Base-by-base conservation (phyloP, 2,888 invertebrate genomes). In the Pammene aurita region DNA sequence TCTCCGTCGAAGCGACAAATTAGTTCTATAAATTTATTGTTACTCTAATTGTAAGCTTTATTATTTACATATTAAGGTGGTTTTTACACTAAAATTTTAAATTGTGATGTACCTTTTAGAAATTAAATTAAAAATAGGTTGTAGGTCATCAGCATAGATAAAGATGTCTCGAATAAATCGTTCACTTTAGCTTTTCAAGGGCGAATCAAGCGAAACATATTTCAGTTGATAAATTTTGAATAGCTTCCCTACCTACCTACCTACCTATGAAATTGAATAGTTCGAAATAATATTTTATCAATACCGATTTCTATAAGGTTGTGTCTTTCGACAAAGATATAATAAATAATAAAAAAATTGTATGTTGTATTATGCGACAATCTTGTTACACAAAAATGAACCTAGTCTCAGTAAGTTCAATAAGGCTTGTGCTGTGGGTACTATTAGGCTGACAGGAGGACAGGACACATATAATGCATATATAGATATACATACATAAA, bases 141-240 rank as follows among this genome's bases (percentile, higher is more conserved):
- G n/a, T 54, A 58, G 68, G 68, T 69, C 68, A 64, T 18, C 14
- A 58, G 64, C 57, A 64, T 54, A 38, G 7, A 54, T 64, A 64
- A 41, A 58, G 58, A 64, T 52, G 16, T 35, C 54, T 69, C 14
- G 38, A 64, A 69, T 58, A 46, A 58, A 16, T 18, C 34, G 26
- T 10, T 35, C 35, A 69, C 14, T 35, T 63, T 50, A 48, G 14
- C 41, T 54, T 52, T 58, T 58, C 38, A 64, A 41, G 64, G 57
- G 52, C 44, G 35, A 64, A 44, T 64, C 52, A 58, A 63, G 54
- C 44, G 13, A 38, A 48, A 62, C 41, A 56, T 66, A 35, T 35
- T 61, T 13, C 4, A 35, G 7, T 48, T 2, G 9, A 4, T 5
- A n/a, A 44, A 26, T 14, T 44, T 34, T n/a, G n/a, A n/a, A n/a